Conservation (phyloP, 2,113 vertebrate species). For the Dermatemys mawii region DNA sequence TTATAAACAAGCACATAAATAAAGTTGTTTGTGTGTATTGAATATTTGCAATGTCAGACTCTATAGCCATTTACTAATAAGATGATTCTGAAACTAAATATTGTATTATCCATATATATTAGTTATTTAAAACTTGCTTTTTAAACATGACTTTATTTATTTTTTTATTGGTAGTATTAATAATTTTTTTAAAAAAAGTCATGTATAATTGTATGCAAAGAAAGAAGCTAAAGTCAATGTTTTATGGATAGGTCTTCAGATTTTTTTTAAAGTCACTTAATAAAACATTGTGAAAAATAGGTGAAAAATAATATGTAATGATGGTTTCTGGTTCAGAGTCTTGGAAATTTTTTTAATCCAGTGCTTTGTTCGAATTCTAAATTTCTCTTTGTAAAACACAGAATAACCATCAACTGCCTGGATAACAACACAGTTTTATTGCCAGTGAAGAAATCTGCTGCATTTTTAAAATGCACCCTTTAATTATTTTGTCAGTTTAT, state of each 20-base stretch:
- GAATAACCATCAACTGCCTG: background rate
- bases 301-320: background rate
- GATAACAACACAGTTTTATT: background rate
- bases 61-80: background rate
- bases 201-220: background rate
- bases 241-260: background rate
- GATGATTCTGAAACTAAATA: background rate
- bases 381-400: background rate
- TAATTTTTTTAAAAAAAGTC: background rate
- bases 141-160: background rate
- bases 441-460: background rate
- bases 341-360: background rate
- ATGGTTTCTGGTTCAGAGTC: background rate
- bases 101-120: background rate
- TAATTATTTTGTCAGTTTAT: slow-evolving; percentile 36
- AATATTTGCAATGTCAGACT: background rate
- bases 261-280: background rate
- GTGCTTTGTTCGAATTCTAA: background rate
- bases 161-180: too few relatives aligned
- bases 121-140: background rate
- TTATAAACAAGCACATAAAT: background rate
- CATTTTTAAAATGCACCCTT: slow-evolving; percentile 10
- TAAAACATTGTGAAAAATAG: background rate
- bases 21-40: background rate
- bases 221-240: background rate